Conservation (phyloP, 2,113 vertebrate species). For the Bos javanicus region DNA sequence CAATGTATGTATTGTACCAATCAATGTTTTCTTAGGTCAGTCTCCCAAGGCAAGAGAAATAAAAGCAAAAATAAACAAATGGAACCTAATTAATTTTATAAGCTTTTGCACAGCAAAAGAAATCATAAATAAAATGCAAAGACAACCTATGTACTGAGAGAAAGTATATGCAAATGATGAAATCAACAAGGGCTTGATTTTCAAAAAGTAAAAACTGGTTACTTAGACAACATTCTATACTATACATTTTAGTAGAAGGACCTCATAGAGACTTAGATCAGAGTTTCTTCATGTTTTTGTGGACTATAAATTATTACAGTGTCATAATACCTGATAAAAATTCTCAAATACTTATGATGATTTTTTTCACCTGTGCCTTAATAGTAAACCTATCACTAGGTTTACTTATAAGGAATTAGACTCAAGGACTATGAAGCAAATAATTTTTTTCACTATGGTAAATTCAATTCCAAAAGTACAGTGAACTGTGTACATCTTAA, state of each 20-base stretch:
- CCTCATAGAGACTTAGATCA: not conserved
- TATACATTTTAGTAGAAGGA: not conserved
- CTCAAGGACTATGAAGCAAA: not conserved
- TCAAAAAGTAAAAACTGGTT: not conserved
- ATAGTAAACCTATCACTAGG: not conserved
- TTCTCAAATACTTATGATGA: not conserved
- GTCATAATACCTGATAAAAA: not conserved
- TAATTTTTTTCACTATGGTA: not conserved
- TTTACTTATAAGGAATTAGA: slow-evolving; percentile 2
- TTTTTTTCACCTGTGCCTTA: not conserved
- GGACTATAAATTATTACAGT: not conserved
- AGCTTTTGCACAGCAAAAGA: not conserved
- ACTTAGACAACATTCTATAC: not conserved
- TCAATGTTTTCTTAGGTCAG: not conserved
- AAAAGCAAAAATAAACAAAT: not conserved
- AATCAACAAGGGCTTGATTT: not conserved
- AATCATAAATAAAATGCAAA: not conserved
- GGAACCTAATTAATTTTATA: not conserved
- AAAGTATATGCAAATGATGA: not conserved
- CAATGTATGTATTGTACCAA: not conserved
- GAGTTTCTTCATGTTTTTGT: not conserved
- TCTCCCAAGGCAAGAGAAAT: not conserved
- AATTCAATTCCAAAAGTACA: slow-evolving; percentile 18
- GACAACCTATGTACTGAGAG: not conserved
- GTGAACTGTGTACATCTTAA: not conserved